phyloP scores from a whole-genome alignment of 2,113 vertebrate genomes.

The Jacana jacana region DNA sequence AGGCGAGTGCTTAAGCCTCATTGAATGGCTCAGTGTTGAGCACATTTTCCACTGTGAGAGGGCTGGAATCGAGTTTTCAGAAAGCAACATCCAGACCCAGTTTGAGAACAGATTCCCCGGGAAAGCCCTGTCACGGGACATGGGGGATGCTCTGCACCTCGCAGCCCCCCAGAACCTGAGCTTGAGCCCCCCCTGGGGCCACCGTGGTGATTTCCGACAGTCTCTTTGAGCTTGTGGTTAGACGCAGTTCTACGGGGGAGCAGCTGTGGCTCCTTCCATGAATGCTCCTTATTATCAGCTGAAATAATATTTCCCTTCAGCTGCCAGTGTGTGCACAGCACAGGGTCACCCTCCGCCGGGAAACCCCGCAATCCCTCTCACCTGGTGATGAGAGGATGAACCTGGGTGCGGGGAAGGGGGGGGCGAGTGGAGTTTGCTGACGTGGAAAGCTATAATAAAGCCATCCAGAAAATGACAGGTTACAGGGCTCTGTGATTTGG shows the following conservation, averaged over 20 bases:
- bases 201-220: neutral
- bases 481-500: conserved; percentile 73
- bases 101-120: neutral
- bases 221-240: neutral
- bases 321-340: conserved; percentile 5
- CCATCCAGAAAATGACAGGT: conserved; percentile 78
- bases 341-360: neutral
- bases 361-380: conserved; percentile 53
- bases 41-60: neutral
- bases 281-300: conserved; percentile 21
- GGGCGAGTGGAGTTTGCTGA: neutral
- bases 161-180: neutral
- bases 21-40: neutral
- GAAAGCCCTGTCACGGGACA: neutral
- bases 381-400: conserved; percentile 15
- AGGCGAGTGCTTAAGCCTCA: neutral
- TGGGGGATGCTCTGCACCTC: neutral
- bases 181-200: neutral
- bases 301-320: conserved; percentile 25
- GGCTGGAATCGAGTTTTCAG: neutral
- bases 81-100: neutral
- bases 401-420: neutral
- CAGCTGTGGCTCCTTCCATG: neutral
- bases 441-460: conserved; percentile 70
- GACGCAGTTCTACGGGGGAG: neutral